phyloP scores from a whole-genome alignment of 2,113 vertebrate genomes.

The Stigmatopora nigra region DNA sequence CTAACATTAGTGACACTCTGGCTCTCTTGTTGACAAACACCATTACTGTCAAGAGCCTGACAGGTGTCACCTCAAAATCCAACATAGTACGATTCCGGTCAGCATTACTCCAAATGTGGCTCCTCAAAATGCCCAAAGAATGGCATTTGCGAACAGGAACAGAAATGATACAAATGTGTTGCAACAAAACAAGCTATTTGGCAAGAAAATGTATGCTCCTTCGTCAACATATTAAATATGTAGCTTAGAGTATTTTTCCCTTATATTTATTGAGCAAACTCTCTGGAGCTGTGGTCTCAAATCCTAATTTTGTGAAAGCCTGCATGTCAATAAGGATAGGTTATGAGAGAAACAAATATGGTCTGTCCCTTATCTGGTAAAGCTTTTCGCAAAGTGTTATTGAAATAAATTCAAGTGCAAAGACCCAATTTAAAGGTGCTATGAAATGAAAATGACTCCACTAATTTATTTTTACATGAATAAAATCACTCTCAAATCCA shows the following conservation, averaged over 20 bases:
- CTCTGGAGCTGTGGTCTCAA: background rate
- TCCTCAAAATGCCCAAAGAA: background rate
- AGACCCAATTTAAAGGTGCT: background rate
- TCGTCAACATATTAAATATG: background rate
- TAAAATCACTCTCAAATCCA: no score
- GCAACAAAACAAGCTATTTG: background rate
- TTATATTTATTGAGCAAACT: background rate
- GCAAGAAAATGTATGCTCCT: background rate
- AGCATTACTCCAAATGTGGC: background rate
- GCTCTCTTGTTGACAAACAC: no score
- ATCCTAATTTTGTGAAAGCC: background rate
- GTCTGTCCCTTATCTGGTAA: background rate
- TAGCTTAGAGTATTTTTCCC: background rate
- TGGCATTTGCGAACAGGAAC: background rate
- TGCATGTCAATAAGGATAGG: background rate
- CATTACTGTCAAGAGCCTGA: no score
- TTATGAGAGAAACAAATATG: background rate
- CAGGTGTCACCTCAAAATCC: no score
- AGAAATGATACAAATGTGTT: background rate
- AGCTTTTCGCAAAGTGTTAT: background rate
- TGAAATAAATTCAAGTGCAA: no score
- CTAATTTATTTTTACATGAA: no score
- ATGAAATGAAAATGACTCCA: no score
- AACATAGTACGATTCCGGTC: no score
- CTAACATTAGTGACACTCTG: no score